Conservation (phyloP, 2,113 vertebrate genomes). For the Copsychus sechellarum region DNA sequence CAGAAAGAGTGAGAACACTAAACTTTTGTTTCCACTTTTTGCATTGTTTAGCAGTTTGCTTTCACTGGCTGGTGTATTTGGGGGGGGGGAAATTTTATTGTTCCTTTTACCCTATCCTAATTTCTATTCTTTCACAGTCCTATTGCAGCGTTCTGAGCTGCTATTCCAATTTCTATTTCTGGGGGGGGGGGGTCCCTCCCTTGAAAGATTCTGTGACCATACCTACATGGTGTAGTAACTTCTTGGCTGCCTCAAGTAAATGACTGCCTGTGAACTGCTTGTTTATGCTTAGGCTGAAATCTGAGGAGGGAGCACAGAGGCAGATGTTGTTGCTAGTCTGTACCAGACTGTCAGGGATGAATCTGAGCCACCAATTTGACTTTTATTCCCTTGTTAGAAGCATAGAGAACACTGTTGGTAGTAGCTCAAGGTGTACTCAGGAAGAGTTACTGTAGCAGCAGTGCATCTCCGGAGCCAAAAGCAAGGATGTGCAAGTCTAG, state of each 20-base stretch:
- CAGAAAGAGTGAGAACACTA: background rate
- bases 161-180: background rate
- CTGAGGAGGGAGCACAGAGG: background rate
- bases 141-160: background rate
- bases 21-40: background rate
- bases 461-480: background rate
- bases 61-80: background rate
- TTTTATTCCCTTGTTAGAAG: background rate
- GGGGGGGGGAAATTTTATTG: too few species aligned
- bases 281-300: constrained; percentile 5
- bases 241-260: background rate
- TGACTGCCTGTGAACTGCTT: background rate
- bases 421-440: background rate
- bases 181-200: background rate
- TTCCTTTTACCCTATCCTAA: too few species aligned
- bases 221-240: background rate
- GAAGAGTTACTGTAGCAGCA: background rate
- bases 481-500: background rate
- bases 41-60: background rate
- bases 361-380: background rate
- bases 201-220: background rate
- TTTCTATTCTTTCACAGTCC: background rate
- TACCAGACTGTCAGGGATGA: background rate
- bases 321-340: background rate
- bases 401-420: background rate